phyloP scores from a whole-genome alignment of 1,140 invertebrate genomes.

The Heterodera carotae region DNA sequence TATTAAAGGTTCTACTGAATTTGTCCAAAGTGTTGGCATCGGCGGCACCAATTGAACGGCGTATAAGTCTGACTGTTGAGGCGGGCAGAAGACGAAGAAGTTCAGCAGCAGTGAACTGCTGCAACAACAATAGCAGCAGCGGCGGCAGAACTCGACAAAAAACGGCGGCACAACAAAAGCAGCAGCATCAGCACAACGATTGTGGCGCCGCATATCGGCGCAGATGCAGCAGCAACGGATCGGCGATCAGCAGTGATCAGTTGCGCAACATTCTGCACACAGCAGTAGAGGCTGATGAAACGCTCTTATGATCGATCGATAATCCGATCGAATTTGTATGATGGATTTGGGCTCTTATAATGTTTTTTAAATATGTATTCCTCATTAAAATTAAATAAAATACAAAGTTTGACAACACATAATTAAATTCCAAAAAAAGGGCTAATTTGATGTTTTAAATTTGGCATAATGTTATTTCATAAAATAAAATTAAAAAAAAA shows the following conservation, averaged over 20 bases:
- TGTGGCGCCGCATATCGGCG: neutral
- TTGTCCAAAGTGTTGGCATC: neutral
- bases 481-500: too few species aligned
- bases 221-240: neutral
- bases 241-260: constrained; percentile 1
- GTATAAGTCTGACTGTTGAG: neutral
- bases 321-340: too few species aligned
- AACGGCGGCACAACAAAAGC: neutral
- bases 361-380: too few species aligned
- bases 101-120: neutral
- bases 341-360: too few species aligned
- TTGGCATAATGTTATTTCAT: too few species aligned
- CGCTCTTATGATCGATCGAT: neutral
- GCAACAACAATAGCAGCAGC: too few species aligned
- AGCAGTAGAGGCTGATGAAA: neutral
- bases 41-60: neutral
- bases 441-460: too few species aligned
- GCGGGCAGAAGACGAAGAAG: neutral
- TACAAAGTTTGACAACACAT: too few species aligned
- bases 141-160: neutral
- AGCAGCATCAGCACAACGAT: neutral
- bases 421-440: too few species aligned
- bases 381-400: too few species aligned
- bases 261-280: neutral
- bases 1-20: neutral